Base-by-base conservation (phyloP, 2,797 vertebrate genomes). In the Acomys russatus region DNA sequence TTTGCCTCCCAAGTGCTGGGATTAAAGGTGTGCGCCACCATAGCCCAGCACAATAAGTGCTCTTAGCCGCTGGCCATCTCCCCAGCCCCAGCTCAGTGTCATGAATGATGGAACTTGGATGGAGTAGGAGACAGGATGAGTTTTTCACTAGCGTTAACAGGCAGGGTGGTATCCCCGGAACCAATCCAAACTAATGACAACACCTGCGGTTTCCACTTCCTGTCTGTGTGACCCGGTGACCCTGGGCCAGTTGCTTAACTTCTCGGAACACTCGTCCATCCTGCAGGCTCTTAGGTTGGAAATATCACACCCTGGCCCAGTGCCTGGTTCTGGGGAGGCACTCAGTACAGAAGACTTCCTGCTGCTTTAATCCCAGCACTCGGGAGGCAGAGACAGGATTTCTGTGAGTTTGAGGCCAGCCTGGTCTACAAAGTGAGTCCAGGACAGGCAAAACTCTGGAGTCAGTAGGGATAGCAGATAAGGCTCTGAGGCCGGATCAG, bases 311-410 rank as follows among this genome's bases (percentile, higher is more conserved):
- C 12, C 44, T 87, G 35, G 70, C 64, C 28, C 14, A 2, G 38
- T 23, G 30, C 59, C 28, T 91, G 88, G 74, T 9, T 84, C 44
- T 30, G 17, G 74, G 28, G 30, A 87, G 79, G 20, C 23, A 20
- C 82, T 96, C 71, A 87, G 4, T 49, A 64, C 28, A 22, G 14
- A 25, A 63, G 22, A 17, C 38, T 95, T 94, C 35, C 86, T 94
- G 82, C 77, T 9, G 28, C 25, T 90, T 73, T 44, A 44, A 44
- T 44, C 44, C 44, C 44, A 44, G 44, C 44, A 44, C 44, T 44
- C 44, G 44, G 44, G 44, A 44, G 44, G 44, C 44, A 44, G 44
- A 44, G 44, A 4, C 44, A 44, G 44, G 44, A 44, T 44, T 4
- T 44, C 44, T 44, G 44, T 44, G 44, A 44, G 44, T 44, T 44